Percentiles rank a stretch among this genome's conserved stretches.
phyloP scores from a whole-genome alignment of 2,797 vertebrate species.

The Cryptoprocta ferox region DNA sequence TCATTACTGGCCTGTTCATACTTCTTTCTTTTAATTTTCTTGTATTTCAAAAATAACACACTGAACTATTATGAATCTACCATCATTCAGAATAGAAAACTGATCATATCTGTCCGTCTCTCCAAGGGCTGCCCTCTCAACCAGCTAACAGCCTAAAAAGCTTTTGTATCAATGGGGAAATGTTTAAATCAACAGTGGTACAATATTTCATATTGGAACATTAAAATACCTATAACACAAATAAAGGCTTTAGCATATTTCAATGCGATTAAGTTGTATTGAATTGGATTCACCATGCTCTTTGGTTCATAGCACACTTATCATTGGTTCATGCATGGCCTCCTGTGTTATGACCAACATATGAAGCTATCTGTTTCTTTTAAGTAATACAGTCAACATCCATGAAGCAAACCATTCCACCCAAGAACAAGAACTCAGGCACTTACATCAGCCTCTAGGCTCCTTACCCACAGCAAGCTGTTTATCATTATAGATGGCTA shows the following conservation, averaged over 20 bases:
- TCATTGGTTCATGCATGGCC: not conserved
- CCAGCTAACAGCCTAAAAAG: too few relatives aligned
- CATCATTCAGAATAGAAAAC: not conserved
- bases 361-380: not conserved
- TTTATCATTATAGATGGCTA: too few relatives aligned
- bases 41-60: not conserved
- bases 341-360: not conserved
- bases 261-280: not conserved
- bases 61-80: not conserved
- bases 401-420: not conserved
- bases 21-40: too few relatives aligned
- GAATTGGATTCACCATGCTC: not conserved
- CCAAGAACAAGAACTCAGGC: not conserved
- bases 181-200: not conserved
- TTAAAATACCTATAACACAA: not conserved
- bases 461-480: not conserved
- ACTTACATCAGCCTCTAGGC: not conserved
- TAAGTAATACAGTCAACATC: not conserved
- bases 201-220: not conserved
- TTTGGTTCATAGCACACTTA: not conserved
- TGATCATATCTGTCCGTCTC: not conserved
- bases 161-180: not conserved
- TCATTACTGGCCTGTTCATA: not conserved
- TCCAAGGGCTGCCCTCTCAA: fast-evolving
- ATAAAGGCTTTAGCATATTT: not conserved